Base-by-base conservation (phyloP, 37 sponge, comb jelly and placozoan genomes). In the Halichondria panicea region DNA sequence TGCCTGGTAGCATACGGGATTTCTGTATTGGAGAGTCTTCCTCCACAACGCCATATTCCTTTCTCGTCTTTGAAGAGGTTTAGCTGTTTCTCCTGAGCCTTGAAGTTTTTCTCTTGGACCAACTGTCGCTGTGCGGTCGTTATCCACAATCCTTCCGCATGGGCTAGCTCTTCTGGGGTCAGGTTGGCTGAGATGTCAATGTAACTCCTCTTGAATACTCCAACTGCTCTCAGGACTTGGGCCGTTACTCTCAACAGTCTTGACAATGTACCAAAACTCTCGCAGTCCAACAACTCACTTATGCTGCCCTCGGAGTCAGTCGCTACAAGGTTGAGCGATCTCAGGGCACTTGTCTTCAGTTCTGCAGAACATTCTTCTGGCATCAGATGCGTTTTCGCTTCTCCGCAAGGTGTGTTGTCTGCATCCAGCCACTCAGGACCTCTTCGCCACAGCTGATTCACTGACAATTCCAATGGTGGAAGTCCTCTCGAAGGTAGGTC, bases 401-500 rank as follows among this genome's bases (percentile, higher is more conserved):
- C 68, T 9, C 15, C 9, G 28, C 22, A 27, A 9, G 28, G 22
- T 22, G 62, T 15, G n/a, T 27, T 27, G 8, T 11, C 15, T 60
- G 25, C 30, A 24, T 54, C 25, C 41, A 72, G 74, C 71, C 71
- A 70, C 11, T 22, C 31, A 31, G 71, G 54, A 8, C 71, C 74
- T 54, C 22, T 24, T 12, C 36, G 18, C 74, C 74, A 72, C 59
- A 72, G 22, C 7, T 11, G n/a, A 28, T 24, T 56, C 3, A 12
- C 59, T n/a, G 57, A 56, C 7, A 48, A 32, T 31, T 70, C 71
- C 36, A 32, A 11, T 25, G 33, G 21, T n/a, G 74, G 18, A 31
- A 71, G 30, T 48, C 72, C 72, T 50, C 54, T 44, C 12, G 54
- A 71, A 15, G 72, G 72, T 13, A 71, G 30, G 32, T 71, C 72